Evolutionary conservation across 2,888 invertebrate species (phyloP), one percentile per base, ranked within the genome.

Genomic region (Abrostola triplasia): DNA sequence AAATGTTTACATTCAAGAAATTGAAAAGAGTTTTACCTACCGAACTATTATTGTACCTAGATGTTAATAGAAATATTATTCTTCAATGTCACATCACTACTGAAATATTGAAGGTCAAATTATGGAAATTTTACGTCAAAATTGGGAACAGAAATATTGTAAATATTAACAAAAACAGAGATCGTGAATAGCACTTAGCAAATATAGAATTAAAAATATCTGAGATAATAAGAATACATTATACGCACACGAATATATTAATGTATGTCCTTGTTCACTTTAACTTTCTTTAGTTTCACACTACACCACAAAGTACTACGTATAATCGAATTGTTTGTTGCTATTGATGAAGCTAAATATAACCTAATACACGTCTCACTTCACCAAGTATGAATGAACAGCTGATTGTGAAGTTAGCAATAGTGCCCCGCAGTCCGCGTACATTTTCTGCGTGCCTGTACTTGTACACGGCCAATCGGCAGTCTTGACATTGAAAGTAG

Each of bases 331-430:
- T 59, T 61, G 54, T 57, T 65, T 61, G 64, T 59, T 67, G 50
- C 48, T 52, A 70, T 67, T 67, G 58, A 59, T 49, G 44, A 54
- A 35, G 47, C 58, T 70, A 64, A 64, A 73, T 48, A 76, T 68
- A 73, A 70, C 64, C 61, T 59, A 44, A 51, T 35, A 60, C 65
- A 72, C 76, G 72, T 66, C 71, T 48, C 60, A 58, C 55, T 75
- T 65, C 76, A 70, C 51, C 47, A 49, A 60, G 7, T 56, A 50
- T 50, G 66, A 77, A 55, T 57, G 71, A 77, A 77, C 77, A 77
- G 80, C 77, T 77, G 77, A 79, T 69, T 67, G 40, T 74, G 67
- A 73, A 62, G 61, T 70, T 50, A 35, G 12, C 53, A 47, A 12
- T 38, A 51, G 10, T 12, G 55, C 38, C 53, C 36, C 54, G 42